Conservation (phyloP, 2,888 invertebrate genomes). For the Melieria omissa region DNA sequence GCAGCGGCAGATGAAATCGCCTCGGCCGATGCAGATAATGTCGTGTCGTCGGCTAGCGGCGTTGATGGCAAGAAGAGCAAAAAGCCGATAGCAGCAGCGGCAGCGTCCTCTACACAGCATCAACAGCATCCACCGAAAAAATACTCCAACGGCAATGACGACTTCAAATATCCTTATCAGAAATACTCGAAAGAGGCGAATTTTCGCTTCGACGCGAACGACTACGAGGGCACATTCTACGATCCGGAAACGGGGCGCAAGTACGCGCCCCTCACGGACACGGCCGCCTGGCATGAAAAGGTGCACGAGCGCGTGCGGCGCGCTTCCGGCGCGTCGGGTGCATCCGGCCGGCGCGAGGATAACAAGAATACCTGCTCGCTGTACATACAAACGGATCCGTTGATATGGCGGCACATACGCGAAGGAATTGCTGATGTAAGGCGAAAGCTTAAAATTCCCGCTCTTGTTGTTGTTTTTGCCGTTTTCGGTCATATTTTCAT, state of each 20-base stretch:
- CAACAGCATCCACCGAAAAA: conserved; percentile 61
- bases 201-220: conserved; percentile 54
- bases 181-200: conserved; percentile 86
- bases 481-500: conserved; percentile 1
- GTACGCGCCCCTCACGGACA: conserved; percentile 53
- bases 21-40: conserved; percentile 31
- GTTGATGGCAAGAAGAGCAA: conserved; percentile 18
- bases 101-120: conserved; percentile 26
- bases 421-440: conserved; percentile 83
- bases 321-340: conserved; percentile 67
- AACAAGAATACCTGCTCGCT: conserved; percentile 92
- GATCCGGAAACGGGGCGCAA: conserved; percentile 61
- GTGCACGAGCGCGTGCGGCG: conserved; percentile 69
- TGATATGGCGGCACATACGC: conserved; percentile 95
- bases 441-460: conserved; percentile 22
- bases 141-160: conserved; percentile 58
- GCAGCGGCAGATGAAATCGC: conserved; percentile 17
- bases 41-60: conserved; percentile 14
- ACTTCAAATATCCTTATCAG: conserved; percentile 71
- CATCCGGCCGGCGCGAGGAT: conserved; percentile 71
- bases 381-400: conserved; percentile 97
- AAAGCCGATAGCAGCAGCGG: conserved; percentile 24
- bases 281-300: conserved; percentile 68
- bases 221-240: conserved; percentile 53
- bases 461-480: conserved; percentile 5